Percentiles rank a stretch among this genome's conserved stretches.
phyloP scores from a whole-genome alignment of 2,888 invertebrate species.

The Girardia tigrina region DNA sequence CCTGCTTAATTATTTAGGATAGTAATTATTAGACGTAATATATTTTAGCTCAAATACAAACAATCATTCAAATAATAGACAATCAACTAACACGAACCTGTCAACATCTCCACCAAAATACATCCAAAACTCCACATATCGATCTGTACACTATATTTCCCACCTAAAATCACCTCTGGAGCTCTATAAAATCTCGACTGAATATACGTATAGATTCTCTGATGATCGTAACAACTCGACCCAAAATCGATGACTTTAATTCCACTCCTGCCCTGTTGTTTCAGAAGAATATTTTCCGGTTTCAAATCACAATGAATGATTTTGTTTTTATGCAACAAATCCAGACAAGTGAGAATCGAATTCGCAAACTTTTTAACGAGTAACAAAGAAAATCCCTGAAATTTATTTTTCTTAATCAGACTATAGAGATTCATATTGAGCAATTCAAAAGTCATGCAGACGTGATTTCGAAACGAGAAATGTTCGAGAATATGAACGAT shows the following conservation, averaged over 20 bases:
- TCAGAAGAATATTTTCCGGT: conserved; percentile 38
- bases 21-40: no score
- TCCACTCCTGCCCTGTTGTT: conserved; percentile 37
- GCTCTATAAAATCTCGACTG: conserved; percentile 83
- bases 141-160: conserved; percentile 67
- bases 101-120: conserved; percentile 78
- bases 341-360: conserved; percentile 77
- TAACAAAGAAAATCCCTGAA: conserved; percentile 82
- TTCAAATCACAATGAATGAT: conserved; percentile 38
- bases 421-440: conserved; percentile 87
- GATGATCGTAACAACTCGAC: conserved; percentile 53
- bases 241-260: conserved; percentile 39
- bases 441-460: conserved; percentile 86
- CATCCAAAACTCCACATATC: conserved; percentile 56
- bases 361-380: conserved; percentile 87
- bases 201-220: conserved; percentile 83
- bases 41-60: no score
- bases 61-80: no score
- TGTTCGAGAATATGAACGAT: conserved; percentile 91
- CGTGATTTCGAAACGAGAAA: conserved; percentile 85
- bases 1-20: no score
- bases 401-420: conserved; percentile 90
- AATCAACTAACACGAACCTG: conserved; percentile 56
- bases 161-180: conserved; percentile 62
- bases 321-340: conserved; percentile 54